Evolutionary conservation across 1,140 invertebrate species (phyloP), one percentile per base, ranked within the genome.

Genomic region (Aphelenchoides avenae): DNA sequence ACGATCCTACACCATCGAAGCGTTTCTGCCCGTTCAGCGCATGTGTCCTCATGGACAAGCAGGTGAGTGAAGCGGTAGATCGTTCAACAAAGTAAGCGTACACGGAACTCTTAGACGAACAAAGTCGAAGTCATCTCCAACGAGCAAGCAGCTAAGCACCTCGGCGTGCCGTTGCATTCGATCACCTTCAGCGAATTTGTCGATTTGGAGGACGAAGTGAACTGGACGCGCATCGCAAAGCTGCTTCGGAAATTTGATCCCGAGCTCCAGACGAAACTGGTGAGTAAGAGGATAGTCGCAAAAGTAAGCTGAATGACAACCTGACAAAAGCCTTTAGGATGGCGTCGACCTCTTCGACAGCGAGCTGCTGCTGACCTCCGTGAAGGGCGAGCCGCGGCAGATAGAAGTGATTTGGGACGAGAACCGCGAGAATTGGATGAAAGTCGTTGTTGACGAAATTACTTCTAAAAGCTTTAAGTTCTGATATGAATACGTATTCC

Each of bases 261-360:
- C 1, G 58, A 73, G 26, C 30, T 74, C 9, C 70, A 72, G 43
- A 33, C 47, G 11, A 72, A 72, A 49, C 27, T 47, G 13, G 66
- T 68, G 11, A 33, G 57, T 22, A 11, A 1, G 3, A 1, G 18
- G 18, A 3, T 39, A 18, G 24, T 39, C 24, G 1, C 15, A 39
- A 39, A 18, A 18, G 3, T 39, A 39, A 39, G 3, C 1, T 18
- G 3, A 18, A 39, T 15, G 18, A 15, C 37, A 39, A 39, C 24
- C 24, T 39, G 18, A 20, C 15, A 1, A 39, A 20, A 39, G 37
- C 53, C 66, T 57, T 22, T 30, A 70, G 67, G 69, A 72, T 34
- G 70, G 70, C 20, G 61, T 72, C 27, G 71, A 74, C 18, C 48
- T 72, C 46, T 72, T 72, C 40, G 49, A 70, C 11, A 57, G 71